phyloP scores from a whole-genome alignment of 2,888 invertebrate genomes.

The Chromoteleia sp. region DNA sequence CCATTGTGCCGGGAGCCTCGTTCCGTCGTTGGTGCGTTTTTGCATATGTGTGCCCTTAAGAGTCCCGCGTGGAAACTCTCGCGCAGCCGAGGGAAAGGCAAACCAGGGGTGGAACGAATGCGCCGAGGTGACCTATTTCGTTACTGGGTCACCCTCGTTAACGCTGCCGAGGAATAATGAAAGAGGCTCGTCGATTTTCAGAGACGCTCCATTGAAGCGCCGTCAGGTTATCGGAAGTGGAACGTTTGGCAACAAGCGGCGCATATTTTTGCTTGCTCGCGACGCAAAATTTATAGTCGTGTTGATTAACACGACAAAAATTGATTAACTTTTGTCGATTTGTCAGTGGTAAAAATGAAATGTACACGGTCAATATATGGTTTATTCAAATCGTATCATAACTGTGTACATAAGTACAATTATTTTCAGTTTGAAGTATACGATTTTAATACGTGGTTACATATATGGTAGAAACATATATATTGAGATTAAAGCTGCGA shows the following conservation, averaged over 20 bases:
- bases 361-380: too few species aligned
- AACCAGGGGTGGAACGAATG: slow-evolving; percentile 33
- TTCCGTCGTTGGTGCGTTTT: slow-evolving; percentile 39
- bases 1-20: slow-evolving; percentile 15
- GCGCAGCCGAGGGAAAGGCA: slow-evolving; percentile 47
- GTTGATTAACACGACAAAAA: background rate
- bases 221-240: slow-evolving; percentile 33
- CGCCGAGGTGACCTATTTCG: slow-evolving; percentile 73
- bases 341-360: too few species aligned
- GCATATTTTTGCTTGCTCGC: too few species aligned
- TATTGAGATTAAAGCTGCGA: too few species aligned
- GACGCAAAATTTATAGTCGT: background rate
- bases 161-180: slow-evolving; percentile 53
- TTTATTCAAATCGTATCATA: too few species aligned
- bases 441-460: too few species aligned
- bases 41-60: slow-evolving; percentile 51
- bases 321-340: background rate
- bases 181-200: slow-evolving; percentile 45
- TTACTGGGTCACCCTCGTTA: slow-evolving; percentile 77
- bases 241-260: slow-evolving; percentile 37
- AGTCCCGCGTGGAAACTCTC: slow-evolving; percentile 51
- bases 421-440: too few species aligned
- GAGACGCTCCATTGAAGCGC: slow-evolving; percentile 30
- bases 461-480: too few species aligned
- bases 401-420: too few species aligned